These are phyloP conservation scores for Thymelicus lineola DNA, from an alignment of 2,888 invertebrate genomes.

Conservation along the genomic window DNA sequence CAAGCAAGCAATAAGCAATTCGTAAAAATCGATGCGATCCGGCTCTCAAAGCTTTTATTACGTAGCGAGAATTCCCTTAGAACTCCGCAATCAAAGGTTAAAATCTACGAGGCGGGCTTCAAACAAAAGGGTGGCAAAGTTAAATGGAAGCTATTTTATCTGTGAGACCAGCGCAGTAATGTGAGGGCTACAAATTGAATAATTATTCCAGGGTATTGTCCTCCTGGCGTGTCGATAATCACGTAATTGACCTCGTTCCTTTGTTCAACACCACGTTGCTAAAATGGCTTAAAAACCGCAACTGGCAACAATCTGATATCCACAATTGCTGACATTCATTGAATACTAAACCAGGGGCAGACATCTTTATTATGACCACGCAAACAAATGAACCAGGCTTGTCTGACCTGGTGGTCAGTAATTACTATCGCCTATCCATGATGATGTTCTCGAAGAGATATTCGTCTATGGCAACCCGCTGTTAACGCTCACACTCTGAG, in stretches of 20 bases:
- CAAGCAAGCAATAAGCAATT: slow-evolving; percentile 27
- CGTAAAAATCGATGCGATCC: slow-evolving; percentile 31
- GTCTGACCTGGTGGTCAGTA: no score
- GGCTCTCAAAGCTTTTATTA: slow-evolving; percentile 29
- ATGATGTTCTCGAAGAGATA: no score
- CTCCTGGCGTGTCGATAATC: slow-evolving; percentile 63
- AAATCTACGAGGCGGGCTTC: slow-evolving; percentile 52
- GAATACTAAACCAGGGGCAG: background rate
- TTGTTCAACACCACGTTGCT: slow-evolving; percentile 55
- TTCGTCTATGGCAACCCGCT: no score
- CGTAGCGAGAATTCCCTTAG: slow-evolving; percentile 40
- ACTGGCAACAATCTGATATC: slow-evolving; percentile 9
- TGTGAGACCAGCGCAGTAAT: slow-evolving; percentile 46
- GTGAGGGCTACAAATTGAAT: slow-evolving; percentile 75
- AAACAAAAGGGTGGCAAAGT: slow-evolving; percentile 60
- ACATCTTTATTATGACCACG: background rate
- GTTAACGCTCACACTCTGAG: no score
- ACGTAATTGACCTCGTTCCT: slow-evolving; percentile 60
- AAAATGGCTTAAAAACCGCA: slow-evolving; percentile 41
- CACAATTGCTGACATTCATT: slow-evolving; percentile 4
- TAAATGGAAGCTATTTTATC: slow-evolving; percentile 65
- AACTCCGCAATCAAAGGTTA: slow-evolving; percentile 56
- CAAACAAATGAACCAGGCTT: no score
- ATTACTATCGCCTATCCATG: no score
- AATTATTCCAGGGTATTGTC: slow-evolving; percentile 70